A percentile compares a stretch with the other conserved stretches of the same genome.
phyloP scores from a whole-genome alignment of 2,113 vertebrate species.

The Catharus fuscescens region DNA sequence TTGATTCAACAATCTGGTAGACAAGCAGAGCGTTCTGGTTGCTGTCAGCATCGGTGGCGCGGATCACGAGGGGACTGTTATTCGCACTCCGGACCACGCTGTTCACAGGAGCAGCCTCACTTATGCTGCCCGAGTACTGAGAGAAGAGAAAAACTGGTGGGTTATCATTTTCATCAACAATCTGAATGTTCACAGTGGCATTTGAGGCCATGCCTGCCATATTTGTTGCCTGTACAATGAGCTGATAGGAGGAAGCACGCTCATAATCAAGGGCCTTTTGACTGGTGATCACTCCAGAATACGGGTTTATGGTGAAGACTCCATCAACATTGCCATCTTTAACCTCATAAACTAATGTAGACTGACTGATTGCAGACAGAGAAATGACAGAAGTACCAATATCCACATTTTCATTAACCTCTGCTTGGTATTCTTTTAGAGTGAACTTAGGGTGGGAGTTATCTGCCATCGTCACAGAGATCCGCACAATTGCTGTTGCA shows the following conservation, averaged over 20 bases:
- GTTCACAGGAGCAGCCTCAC: slow-evolving; percentile 89
- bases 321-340: slow-evolving; percentile 84
- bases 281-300: slow-evolving; percentile 92
- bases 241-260: slow-evolving; percentile 78
- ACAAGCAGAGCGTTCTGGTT: slow-evolving; percentile 93
- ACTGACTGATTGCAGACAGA: slow-evolving; percentile 90
- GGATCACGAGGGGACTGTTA: slow-evolving; percentile 88
- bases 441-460: slow-evolving; percentile 92
- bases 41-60: slow-evolving; percentile 89
- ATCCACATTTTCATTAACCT: slow-evolving; percentile 88
- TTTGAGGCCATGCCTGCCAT: slow-evolving; percentile 97
- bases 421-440: slow-evolving; percentile 90
- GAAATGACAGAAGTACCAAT: slow-evolving; percentile 88
- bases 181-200: slow-evolving; percentile 84
- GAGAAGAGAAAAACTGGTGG: slow-evolving; percentile 89
- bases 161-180: slow-evolving; percentile 95
- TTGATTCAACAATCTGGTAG: slow-evolving; percentile 95
- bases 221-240: slow-evolving; percentile 90
- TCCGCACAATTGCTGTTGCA: slow-evolving; percentile 87
- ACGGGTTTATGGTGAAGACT: slow-evolving; percentile 90
- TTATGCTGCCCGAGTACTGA: slow-evolving; percentile 88
- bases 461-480: slow-evolving; percentile 91
- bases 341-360: slow-evolving; percentile 91
- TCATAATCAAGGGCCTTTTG: slow-evolving; percentile 89
- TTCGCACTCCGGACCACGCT: slow-evolving; percentile 85